Evolutionary conservation across 2,113 vertebrate species (phyloP), one percentile per base, ranked within the genome.

Genomic region (Garra rufa): DNA sequence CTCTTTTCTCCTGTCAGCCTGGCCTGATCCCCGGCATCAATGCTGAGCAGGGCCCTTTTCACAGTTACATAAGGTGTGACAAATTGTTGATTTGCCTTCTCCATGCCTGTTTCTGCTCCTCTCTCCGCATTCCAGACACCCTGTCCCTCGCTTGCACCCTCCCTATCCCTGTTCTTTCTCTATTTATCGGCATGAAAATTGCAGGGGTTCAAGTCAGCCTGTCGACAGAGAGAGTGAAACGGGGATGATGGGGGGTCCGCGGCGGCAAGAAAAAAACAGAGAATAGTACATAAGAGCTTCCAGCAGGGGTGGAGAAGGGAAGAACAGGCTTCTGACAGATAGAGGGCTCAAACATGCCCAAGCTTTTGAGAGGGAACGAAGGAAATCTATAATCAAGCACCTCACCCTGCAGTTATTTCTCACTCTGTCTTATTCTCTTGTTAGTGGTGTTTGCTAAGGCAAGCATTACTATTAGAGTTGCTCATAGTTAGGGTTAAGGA

Each of bases 31-130:
- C 78, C 87, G 71, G 91, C 92, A 92, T 91, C 92, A 90, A 90
- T 90, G 88, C 84, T 86, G 77, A 61, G 84, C 90, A 87, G 67
- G 86, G 67, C 83, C 84, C 87, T 89, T 90, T 82, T 88, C 88
- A 90, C 83, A 88, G 85, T 92, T 92, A 91, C 87, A 89, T 89
- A 91, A 91, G 87, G 92, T 92, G 91, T 91, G 91, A 90, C 91
- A 92, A 94, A 93, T 94, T 92, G 91, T 91, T 91, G 92, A 93
- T 93, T 92, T 93, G 89, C 92, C 91, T 91, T 91, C 88, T 88
- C 84, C 70, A 67, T 70, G 83, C 50, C 86, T 89, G 88, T 87
- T 88, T 89, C 87, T 79, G 85, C 86, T 28, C 85, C 88, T n/a
- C 38, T 88, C 87, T 88, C 89, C 86, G 57, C 88, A 90, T 89